Evolutionary conservation across 2,797 vertebrate genomes (phyloP).

Genomic region (Zalophus californianus): DNA sequence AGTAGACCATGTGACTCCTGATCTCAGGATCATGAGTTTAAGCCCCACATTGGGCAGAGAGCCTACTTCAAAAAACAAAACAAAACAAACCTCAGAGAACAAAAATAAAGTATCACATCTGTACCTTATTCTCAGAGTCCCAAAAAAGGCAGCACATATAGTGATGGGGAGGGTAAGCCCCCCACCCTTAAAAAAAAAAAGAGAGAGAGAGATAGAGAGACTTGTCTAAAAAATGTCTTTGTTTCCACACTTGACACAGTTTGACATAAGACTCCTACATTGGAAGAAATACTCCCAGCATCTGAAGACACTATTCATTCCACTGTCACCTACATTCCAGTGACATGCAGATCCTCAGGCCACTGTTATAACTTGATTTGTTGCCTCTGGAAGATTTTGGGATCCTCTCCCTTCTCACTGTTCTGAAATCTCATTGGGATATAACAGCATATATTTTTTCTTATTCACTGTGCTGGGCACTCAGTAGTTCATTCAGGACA

Average conservation of each 20-base stretch:
- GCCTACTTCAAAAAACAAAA: background rate
- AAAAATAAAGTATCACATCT: background rate
- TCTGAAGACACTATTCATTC: too few relatives aligned
- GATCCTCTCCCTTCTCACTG: background rate
- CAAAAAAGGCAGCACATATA: background rate
- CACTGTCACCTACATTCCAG: background rate
- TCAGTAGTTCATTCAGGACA: background rate
- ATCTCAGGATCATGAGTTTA: background rate
- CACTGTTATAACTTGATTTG: background rate
- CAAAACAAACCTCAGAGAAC: background rate
- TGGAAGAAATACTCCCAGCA: background rate
- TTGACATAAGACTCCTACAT: background rate
- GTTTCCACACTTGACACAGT: background rate
- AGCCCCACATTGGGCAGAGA: background rate
- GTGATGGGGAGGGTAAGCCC: background rate
- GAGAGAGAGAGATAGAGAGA: too few relatives aligned
- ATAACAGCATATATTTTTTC: too few relatives aligned
- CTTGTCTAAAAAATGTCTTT: background rate
- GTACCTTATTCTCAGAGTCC: background rate
- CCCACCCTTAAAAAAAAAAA: background rate
- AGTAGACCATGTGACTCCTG: background rate
- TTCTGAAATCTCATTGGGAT: background rate
- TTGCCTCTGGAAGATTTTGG: background rate
- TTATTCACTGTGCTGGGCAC: background rate
- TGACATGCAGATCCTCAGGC: background rate